These are phyloP conservation scores for Polydrusus cervinus DNA, from an alignment of 2,888 invertebrate genomes.

Conservation along the genomic window DNA sequence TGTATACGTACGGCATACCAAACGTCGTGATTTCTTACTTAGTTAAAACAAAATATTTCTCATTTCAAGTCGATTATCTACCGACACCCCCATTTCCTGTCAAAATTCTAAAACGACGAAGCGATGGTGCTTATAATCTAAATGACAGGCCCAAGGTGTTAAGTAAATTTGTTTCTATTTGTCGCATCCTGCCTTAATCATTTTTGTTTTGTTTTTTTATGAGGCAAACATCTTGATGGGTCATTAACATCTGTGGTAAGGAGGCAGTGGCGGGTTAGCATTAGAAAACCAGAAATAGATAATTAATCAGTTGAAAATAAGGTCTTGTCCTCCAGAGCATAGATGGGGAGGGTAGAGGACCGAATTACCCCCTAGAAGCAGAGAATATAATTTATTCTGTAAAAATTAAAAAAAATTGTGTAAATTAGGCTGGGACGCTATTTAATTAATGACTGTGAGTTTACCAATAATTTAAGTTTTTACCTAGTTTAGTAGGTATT, in stretches of 20 bases:
- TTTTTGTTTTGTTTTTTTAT: slow-evolving; percentile 46
- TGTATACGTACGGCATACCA: too few relatives aligned
- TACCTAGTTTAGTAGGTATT: too few relatives aligned
- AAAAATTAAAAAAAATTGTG: too few relatives aligned
- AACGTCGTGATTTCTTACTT: background rate
- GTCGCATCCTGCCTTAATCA: slow-evolving; percentile 54
- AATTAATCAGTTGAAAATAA: background rate
- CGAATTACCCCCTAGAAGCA: too few relatives aligned
- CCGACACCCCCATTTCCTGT: slow-evolving; percentile 49
- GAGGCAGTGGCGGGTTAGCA: slow-evolving; percentile 9
- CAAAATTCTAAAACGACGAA: slow-evolving; percentile 27
- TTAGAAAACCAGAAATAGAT: background rate
- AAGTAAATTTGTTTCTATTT: slow-evolving; percentile 55
- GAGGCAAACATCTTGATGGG: slow-evolving; percentile 40
- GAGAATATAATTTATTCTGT: too few relatives aligned
- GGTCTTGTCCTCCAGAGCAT: too few relatives aligned
- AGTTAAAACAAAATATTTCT: slow-evolving; percentile 22
- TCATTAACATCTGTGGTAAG: slow-evolving; percentile 44
- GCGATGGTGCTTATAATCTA: slow-evolving; percentile 45
- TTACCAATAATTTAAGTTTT: too few relatives aligned
- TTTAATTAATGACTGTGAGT: too few relatives aligned
- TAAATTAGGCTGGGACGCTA: too few relatives aligned
- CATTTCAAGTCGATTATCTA: slow-evolving; percentile 35
- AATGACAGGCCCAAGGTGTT: slow-evolving; percentile 51
- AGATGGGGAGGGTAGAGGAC: too few relatives aligned